These are phyloP conservation scores for Chaunax sp. DNA, from an alignment of 2,797 vertebrate species.

Conservation along the genomic window DNA sequence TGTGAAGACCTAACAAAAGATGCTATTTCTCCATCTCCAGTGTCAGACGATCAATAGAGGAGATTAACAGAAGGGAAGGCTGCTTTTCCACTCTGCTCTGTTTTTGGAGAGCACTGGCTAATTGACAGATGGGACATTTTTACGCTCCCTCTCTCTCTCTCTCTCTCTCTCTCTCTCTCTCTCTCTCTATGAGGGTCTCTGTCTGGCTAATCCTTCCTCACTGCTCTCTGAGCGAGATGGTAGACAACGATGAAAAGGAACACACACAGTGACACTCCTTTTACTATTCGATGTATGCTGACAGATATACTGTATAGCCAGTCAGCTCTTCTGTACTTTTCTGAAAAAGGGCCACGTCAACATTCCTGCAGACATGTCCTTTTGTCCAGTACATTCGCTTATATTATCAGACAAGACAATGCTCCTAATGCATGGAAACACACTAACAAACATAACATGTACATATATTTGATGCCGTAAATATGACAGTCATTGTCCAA, in stretches of 20 bases:
- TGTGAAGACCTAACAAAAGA: constrained; percentile 54
- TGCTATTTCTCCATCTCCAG: constrained; percentile 58
- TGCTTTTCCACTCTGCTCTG: constrained; percentile 49
- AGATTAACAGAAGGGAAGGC: constrained; percentile 61
- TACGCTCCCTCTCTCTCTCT: constrained; percentile 20
- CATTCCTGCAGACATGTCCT: constrained; percentile 7
- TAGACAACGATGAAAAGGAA: constrained; percentile 20
- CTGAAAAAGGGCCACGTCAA: constrained; percentile 3
- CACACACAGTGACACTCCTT: constrained; percentile 1
- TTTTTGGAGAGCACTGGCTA: constrained; percentile 40
- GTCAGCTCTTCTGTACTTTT: background rate
- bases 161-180: constrained; percentile 15
- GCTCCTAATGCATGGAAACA: constrained; percentile 6
- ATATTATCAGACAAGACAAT: background rate
- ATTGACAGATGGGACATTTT: constrained; percentile 52
- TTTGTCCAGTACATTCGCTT: constrained; percentile 19
- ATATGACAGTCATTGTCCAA: background rate
- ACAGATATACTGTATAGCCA: constrained; percentile 12
- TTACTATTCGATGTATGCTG: constrained; percentile 7
- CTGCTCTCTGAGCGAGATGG: constrained; percentile 20
- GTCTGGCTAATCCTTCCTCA: constrained; percentile 12
- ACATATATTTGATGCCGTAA: background rate
- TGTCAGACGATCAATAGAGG: constrained; percentile 65
- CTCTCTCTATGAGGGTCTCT: constrained; percentile 26
- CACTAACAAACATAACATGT: background rate